Conservation (phyloP, 2,797 vertebrate genomes). For the Betta splendens region DNA sequence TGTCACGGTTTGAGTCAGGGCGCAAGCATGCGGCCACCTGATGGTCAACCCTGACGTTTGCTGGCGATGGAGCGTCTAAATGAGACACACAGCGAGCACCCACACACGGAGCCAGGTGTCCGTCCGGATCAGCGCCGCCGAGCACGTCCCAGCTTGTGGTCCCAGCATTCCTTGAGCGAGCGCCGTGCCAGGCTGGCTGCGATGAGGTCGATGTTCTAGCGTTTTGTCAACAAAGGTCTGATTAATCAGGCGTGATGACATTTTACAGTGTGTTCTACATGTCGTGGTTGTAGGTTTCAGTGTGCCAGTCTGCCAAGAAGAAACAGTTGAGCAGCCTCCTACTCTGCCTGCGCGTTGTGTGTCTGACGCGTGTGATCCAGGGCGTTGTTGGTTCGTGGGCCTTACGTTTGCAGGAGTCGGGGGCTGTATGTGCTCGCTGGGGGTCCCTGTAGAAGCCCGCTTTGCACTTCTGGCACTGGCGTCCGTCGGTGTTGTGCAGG, state of each 20-base stretch:
- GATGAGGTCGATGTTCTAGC: slow-evolving; percentile 37
- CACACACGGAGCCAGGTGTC: slow-evolving; percentile 60
- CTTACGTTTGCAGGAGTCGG: slow-evolving; percentile 92
- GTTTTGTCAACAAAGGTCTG: slow-evolving; percentile 24
- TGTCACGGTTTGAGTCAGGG: slow-evolving; percentile 56
- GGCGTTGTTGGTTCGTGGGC: neutral
- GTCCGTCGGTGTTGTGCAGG: slow-evolving; percentile 93
- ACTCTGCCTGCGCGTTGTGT: neutral
- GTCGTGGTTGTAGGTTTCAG: neutral
- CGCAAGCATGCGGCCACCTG: slow-evolving; percentile 66
- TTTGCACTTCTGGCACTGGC: slow-evolving; percentile 90
- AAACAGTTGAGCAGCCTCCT: too few relatives aligned
- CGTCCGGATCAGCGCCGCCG: slow-evolving; percentile 50
- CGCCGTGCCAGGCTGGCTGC: slow-evolving; percentile 49
- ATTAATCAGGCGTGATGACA: slow-evolving; percentile 26
- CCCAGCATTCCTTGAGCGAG: slow-evolving; percentile 65
- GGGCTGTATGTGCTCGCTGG: slow-evolving; percentile 79
- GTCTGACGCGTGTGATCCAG: neutral
- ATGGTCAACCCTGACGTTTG: slow-evolving; percentile 69
- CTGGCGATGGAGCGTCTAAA: slow-evolving; percentile 36
- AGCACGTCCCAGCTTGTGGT: slow-evolving; percentile 73
- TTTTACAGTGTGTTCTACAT: slow-evolving; percentile 27
- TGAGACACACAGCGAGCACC: slow-evolving; percentile 36
- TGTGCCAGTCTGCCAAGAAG: slow-evolving; percentile 10
- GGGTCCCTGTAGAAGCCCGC: slow-evolving; percentile 91